phyloP scores from a whole-genome alignment of 2,797 vertebrate genomes.

The Micropoecilia bifurca region DNA sequence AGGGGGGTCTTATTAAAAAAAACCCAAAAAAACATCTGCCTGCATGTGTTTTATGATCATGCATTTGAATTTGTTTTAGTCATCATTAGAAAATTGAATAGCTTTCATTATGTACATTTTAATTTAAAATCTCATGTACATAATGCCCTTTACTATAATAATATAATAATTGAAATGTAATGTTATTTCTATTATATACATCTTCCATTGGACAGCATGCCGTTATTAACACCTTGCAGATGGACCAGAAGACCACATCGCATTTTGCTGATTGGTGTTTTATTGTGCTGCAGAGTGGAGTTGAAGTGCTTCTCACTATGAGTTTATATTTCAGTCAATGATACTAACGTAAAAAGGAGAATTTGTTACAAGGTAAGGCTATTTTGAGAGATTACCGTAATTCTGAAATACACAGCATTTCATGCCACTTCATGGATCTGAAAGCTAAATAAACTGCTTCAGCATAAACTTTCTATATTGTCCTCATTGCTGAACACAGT shows the following conservation, averaged over 20 bases:
- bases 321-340: slow-evolving; percentile 21
- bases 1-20: too few relatives aligned
- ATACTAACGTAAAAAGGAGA: slow-evolving; percentile 28
- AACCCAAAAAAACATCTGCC: not conserved
- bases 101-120: not conserved
- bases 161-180: too few relatives aligned
- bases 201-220: not conserved
- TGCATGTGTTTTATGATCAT: slow-evolving; percentile 5
- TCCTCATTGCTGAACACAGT: slow-evolving; percentile 43
- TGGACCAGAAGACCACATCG: slow-evolving; percentile 13
- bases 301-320: slow-evolving; percentile 4
- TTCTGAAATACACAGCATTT: slow-evolving; percentile 63
- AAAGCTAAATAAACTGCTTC: slow-evolving; percentile 70
- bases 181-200: not conserved
- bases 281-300: slow-evolving; percentile 8
- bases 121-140: too few relatives aligned
- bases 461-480: slow-evolving; percentile 80
- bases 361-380: slow-evolving; percentile 37
- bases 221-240: slow-evolving; percentile 17
- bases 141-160: too few relatives aligned
- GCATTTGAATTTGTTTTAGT: slow-evolving; percentile 11
- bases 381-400: slow-evolving; percentile 49
- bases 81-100: slow-evolving; percentile 9
- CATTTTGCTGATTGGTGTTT: slow-evolving; percentile 32
- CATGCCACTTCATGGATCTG: slow-evolving; percentile 66